Base-by-base conservation (phyloP, 2,113 vertebrate species). In the Python bivittatus region DNA sequence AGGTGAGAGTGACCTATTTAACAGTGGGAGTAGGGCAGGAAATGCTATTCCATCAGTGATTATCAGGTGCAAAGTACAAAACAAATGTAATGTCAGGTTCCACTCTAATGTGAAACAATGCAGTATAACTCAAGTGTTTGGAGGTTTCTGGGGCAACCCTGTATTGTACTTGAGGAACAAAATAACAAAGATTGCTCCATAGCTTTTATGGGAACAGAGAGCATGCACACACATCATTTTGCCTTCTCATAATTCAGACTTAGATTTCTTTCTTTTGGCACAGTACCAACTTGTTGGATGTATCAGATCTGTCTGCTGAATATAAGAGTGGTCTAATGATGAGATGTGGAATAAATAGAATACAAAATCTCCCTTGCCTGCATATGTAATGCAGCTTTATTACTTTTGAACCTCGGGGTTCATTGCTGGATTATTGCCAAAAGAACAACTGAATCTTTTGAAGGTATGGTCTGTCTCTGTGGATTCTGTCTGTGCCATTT, bases 311-410 rank as follows among this genome's bases (percentile, higher is more conserved):
- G 25, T 23, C 13, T 17, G 13, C 29, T 84, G 90, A 94, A 72
- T 90, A 85, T 48, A 87, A 91, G 38, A 72, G 86, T 93, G 93
- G 64, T 0, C 58, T 91, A 58, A 25, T 3, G 29, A 89, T 90
- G 64, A 83, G 58, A 92, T 94, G 93, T 42, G 92, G 88, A 91
- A 96, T 90, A 94, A 94, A 96, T 95, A 95, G 97, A 95, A 93
- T 84, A 95, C 94, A 92, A 13, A 96, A 90, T 13, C 57, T 64
- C 25, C 90, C 27, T 92, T 72, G 93, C 0, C 0, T 89, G 42
- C 23, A 44, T 58, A 85, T 89, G 92, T 54, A 54, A 93, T 91
- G 94, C 83, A 23, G 88, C 33, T 53, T 61, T 38, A 38, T 87
- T 93, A 91, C 91, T 94, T 94, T 91, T 91, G 56, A n/a, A 61